Evolutionary conservation across 2,113 vertebrate species (phyloP), one percentile per base, ranked within the genome.

Genomic region (Caranx melampygus): DNA sequence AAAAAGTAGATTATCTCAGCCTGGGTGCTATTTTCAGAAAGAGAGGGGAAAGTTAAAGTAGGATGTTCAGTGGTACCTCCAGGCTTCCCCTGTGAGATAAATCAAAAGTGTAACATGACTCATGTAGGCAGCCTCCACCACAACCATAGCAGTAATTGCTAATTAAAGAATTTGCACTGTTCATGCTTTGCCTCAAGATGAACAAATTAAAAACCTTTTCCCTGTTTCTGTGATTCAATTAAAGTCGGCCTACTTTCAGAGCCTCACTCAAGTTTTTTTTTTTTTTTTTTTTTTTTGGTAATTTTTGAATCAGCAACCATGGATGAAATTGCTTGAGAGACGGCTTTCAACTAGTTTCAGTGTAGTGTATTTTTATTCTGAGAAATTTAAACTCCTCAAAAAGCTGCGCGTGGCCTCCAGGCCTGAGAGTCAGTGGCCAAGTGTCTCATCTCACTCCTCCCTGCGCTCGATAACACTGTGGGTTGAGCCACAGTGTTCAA

Each of bases 161-260:
- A 86, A 91, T 89, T 71, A 79, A 90, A 91, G 82, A 75, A 87
- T 91, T 90, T 81, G 76, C 59, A 81, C 60, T 5, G 49, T 75
- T 89, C 89, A 89, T 87, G 86, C 75, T 73, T 79, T 85, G 81
- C 88, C 79, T 90, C 52, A 51, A 88, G 86, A 86, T 91, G 83
- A 89, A 81, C 67, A 80, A 88, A 87, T 87, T 89, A 81, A 88
- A 89, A 93, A 52, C 33, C 59, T 31, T 82, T 80, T 68, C 71
- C 44, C 63, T 71, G 21, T 70, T 78, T 81, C 75, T 81, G 51
- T 82, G 81, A 87, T 89, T 91, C 68, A 88, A 86, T 90, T 93
- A 90, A 90, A 86, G 63, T 72, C 6, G 71, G 65, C 79, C 87
- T 86, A 89, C 84, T 90, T 92, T 89, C 52, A 47, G 57, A 85